phyloP scores from a whole-genome alignment of 2,797 vertebrate species.

The Morus bassanus region DNA sequence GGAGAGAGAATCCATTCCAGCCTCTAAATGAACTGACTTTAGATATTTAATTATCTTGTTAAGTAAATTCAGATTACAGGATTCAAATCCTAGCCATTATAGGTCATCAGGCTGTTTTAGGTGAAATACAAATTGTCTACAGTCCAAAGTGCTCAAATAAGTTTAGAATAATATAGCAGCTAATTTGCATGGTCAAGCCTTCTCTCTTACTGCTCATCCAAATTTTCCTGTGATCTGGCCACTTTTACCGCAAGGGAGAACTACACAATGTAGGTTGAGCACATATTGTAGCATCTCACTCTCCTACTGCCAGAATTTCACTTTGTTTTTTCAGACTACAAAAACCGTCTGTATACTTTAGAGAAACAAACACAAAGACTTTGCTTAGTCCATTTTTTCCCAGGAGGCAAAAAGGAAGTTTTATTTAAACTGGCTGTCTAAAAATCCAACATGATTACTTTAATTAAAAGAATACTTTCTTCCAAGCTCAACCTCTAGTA shows the following conservation, averaged over 20 bases:
- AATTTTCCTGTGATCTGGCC: not conserved
- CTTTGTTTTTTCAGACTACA: not conserved
- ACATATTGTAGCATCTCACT: not conserved
- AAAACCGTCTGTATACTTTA: not conserved
- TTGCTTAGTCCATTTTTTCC: not conserved
- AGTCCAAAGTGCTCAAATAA: not conserved
- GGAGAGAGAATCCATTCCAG: slow-evolving; percentile 39
- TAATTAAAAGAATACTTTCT: not conserved
- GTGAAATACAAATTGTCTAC: not conserved
- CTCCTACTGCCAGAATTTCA: not conserved
- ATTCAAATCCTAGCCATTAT: slow-evolving; percentile 42
- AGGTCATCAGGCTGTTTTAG: slow-evolving; percentile 28
- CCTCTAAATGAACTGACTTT: slow-evolving; percentile 59
- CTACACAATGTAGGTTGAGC: not conserved
- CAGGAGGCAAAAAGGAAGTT: not conserved
- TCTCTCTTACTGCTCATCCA: not conserved
- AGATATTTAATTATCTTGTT: slow-evolving; percentile 73
- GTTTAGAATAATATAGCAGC: slow-evolving; percentile 9
- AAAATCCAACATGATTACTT: not conserved
- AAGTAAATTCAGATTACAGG: slow-evolving; percentile 68
- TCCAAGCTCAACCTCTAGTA: not conserved
- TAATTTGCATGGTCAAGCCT: not conserved
- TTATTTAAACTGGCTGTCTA: not conserved
- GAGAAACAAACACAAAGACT: not conserved
- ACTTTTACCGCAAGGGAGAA: not conserved